Percentiles rank a stretch among this genome's conserved stretches.
Conservation (phyloP, 1,140 invertebrate genomes). For the Polypedilum vanderplanki region DNA sequence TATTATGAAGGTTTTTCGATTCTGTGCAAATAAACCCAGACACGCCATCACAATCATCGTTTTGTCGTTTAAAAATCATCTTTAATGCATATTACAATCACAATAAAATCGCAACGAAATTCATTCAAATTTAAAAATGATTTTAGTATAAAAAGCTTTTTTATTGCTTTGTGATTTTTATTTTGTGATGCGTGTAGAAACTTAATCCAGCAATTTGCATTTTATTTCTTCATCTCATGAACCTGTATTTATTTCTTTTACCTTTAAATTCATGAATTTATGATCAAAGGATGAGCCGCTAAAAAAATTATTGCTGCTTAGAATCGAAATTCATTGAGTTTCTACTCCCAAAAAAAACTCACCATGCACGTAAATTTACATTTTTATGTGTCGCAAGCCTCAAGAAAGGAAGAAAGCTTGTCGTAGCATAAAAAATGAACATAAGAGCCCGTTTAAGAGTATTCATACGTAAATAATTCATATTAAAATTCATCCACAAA, state of each 20-base stretch:
- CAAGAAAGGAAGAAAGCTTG: not conserved
- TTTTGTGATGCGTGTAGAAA: conserved; percentile 5
- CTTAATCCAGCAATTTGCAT: not conserved
- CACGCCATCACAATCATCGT: too few relatives aligned
- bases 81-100: too few relatives aligned
- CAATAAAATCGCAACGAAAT: too few relatives aligned
- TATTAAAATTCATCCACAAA: conserved; percentile 19
- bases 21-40: too few relatives aligned
- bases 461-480: conserved; percentile 14
- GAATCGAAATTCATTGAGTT: not conserved
- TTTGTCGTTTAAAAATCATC: too few relatives aligned
- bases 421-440: not conserved
- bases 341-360: not conserved
- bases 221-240: not conserved
- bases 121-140: too few relatives aligned
- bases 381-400: too few relatives aligned
- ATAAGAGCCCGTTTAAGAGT: not conserved
- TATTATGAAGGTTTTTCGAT: too few relatives aligned
- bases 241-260: not conserved
- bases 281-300: not conserved
- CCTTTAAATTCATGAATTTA: not conserved
- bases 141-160: not conserved
- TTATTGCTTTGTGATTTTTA: conserved; percentile 8
- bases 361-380: too few relatives aligned
- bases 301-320: not conserved